These are phyloP conservation scores for Neoniphon sammara DNA, from an alignment of 2,797 vertebrate genomes.

Conservation along the genomic window DNA sequence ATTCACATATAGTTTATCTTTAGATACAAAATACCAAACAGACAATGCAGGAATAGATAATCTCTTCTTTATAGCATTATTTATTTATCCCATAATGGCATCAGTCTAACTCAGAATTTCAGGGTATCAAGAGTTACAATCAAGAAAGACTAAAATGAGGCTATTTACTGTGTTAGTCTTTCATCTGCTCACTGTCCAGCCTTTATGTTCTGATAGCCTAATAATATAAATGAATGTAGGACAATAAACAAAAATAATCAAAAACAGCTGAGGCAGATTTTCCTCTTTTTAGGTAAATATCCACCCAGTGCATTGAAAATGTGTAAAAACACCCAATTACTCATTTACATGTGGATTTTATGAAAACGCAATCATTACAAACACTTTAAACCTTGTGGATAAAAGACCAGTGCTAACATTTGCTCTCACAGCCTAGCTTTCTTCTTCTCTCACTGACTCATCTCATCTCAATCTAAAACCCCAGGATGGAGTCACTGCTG, in stretches of 20 bases:
- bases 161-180: no score
- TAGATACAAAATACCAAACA: background rate
- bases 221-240: background rate
- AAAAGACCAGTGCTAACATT: constrained; percentile 19
- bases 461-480: constrained; percentile 61
- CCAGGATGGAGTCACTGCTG: constrained; percentile 37
- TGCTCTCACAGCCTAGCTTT: constrained; percentile 19
- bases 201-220: background rate
- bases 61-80: background rate
- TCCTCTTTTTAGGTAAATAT: no score
- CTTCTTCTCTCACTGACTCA: constrained; percentile 56
- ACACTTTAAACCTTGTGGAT: constrained; percentile 5
- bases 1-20: constrained; percentile 8
- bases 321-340: background rate
- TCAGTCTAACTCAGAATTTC: background rate
- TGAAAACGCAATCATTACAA: constrained; percentile 23
- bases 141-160: background rate
- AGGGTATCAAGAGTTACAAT: background rate
- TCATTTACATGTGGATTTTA: constrained; percentile 15
- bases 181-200: background rate
- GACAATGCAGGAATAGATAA: background rate
- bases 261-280: background rate
- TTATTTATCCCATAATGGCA: background rate
- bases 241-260: background rate
- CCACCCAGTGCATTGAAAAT: background rate